Percentiles rank a stretch among this genome's conserved stretches.
These are phyloP conservation scores for Formica exsecta DNA, from an alignment of 1,140 invertebrate species.

Conservation along the genomic window DNA sequence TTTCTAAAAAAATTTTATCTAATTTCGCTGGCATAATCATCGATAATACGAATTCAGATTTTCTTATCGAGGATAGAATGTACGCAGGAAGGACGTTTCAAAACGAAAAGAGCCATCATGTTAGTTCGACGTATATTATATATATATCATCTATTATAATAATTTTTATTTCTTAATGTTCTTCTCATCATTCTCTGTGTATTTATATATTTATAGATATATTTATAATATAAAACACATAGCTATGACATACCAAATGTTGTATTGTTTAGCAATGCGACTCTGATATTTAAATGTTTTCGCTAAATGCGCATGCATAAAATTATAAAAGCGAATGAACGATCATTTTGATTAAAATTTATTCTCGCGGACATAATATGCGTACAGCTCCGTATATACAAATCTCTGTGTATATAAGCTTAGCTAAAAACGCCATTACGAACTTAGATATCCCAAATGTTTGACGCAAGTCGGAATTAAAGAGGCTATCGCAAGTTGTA, in stretches of 20 bases:
- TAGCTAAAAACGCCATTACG: constrained; percentile 54
- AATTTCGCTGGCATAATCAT: constrained; percentile 2
- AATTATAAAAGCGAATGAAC: constrained; percentile 69
- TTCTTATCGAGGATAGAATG: not conserved
- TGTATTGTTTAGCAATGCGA: constrained; percentile 75
- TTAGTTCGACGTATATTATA: constrained; percentile 78
- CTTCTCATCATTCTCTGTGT: constrained; percentile 72
- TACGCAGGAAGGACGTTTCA: constrained; percentile 67
- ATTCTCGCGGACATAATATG: constrained; percentile 47
- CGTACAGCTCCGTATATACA: constrained; percentile 65
- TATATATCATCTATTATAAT: constrained; percentile 82
- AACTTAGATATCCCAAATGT: constrained; percentile 50
- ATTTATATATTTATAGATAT: constrained; percentile 78
- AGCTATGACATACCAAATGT: constrained; percentile 76
- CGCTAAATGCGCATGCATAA: constrained; percentile 74
- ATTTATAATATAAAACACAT: constrained; percentile 80
- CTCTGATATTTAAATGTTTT: constrained; percentile 69
- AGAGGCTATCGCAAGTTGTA: constrained; percentile 28
- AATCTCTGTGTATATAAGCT: constrained; percentile 56
- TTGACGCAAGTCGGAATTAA: not conserved
- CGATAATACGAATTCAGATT: not conserved
- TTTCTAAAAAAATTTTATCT: not conserved
- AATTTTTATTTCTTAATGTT: constrained; percentile 79
- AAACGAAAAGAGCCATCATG: constrained; percentile 74
- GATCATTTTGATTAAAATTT: constrained; percentile 70